phyloP scores from a whole-genome alignment of 1,140 invertebrate genomes.

The Wiebesia pumilae region DNA sequence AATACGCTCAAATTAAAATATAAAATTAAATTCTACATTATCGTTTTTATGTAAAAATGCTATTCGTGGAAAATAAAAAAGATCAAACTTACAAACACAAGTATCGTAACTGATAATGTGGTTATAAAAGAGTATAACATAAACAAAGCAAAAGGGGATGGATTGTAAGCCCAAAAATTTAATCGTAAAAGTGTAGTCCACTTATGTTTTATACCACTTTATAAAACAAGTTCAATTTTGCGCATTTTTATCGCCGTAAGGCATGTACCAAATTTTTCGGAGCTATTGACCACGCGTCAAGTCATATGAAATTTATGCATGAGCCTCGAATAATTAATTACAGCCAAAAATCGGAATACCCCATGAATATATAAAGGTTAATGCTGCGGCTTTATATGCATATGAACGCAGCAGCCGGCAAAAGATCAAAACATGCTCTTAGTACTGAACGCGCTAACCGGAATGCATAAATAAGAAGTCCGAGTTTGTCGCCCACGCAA shows the following conservation, averaged over 20 bases:
- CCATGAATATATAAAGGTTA: slow-evolving; percentile 41
- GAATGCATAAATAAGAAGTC: slow-evolving; percentile 26
- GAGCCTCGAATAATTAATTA: slow-evolving; percentile 43
- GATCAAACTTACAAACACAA: neutral
- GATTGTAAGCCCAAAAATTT: neutral
- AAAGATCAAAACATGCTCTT: slow-evolving; percentile 22
- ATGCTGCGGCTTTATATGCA: neutral
- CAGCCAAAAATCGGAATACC: slow-evolving; percentile 46
- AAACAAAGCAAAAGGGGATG: neutral
- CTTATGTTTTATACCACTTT: neutral
- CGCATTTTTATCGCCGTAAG: slow-evolving; percentile 17
- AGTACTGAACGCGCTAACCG: neutral
- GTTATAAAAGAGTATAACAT: neutral
- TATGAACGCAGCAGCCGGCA: slow-evolving; percentile 19
- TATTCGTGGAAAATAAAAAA: neutral
- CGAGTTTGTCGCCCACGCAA: slow-evolving; percentile 15
- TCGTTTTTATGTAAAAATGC: neutral
- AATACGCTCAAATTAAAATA: too few species aligned
- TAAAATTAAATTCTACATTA: neutral
- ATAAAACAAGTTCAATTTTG: slow-evolving; percentile 24
- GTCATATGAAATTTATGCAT: slow-evolving; percentile 15
- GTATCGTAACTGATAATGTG: neutral
- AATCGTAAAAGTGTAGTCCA: neutral
- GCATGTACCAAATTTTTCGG: neutral
- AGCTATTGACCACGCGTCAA: slow-evolving; percentile 8